phyloP scores from a whole-genome alignment of 2,888 invertebrate species.

The Sipha maydis region DNA sequence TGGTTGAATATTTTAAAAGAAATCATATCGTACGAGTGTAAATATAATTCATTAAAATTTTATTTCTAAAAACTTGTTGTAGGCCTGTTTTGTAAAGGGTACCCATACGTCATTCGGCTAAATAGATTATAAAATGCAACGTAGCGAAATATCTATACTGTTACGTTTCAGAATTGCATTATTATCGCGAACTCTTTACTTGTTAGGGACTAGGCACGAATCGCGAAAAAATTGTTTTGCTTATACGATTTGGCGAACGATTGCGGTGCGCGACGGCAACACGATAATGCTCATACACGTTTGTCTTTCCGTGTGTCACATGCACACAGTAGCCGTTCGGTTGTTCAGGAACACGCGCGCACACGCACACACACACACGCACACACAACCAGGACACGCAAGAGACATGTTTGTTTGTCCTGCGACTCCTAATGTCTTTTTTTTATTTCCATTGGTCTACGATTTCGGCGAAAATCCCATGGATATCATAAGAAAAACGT shows the following conservation, averaged over 20 bases:
- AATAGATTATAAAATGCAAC: conserved; percentile 26
- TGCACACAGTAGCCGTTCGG: not conserved
- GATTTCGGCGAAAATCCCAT: conserved; percentile 46
- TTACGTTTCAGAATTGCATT: not conserved
- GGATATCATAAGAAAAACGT: not conserved
- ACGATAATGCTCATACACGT: not conserved
- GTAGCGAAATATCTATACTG: not conserved
- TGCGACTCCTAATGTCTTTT: not conserved
- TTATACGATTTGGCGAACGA: not conserved
- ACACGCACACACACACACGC: too few relatives aligned
- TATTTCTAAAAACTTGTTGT: not conserved
- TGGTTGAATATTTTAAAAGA: too few relatives aligned
- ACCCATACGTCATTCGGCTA: too few relatives aligned
- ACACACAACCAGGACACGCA: not conserved
- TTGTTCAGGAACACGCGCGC: not conserved
- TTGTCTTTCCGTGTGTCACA: not conserved
- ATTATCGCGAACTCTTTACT: conserved; percentile 11
- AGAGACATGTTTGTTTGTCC: not conserved
- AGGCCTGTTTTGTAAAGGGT: not conserved
- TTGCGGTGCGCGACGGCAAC: too few relatives aligned
- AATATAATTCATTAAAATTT: not conserved
- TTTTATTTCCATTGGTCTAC: not conserved
- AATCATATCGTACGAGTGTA: not conserved
- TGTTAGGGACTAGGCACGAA: not conserved
- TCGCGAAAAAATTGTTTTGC: conserved; percentile 26